Evolutionary conservation across 1,140 invertebrate species (phyloP).

Genomic region (Monomorium pharaonis): DNA sequence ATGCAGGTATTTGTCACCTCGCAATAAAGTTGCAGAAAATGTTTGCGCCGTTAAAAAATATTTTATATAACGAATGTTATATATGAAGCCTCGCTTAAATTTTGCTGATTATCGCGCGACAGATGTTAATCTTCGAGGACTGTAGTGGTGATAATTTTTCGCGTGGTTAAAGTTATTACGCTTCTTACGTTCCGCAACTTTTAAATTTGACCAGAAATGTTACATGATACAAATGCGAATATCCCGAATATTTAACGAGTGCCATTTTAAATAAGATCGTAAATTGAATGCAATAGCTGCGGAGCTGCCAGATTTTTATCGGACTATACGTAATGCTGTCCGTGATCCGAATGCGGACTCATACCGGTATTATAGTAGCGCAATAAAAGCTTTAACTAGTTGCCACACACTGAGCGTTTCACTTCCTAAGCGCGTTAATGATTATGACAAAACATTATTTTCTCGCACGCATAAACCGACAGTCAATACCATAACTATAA

Average conservation of each 20-base stretch:
- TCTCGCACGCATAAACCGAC: background rate
- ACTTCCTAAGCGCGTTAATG: conserved; percentile 33
- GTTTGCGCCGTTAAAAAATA: background rate
- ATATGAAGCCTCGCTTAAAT: background rate
- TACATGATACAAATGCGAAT: background rate
- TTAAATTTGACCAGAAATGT: background rate
- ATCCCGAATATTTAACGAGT: background rate
- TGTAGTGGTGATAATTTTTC: background rate
- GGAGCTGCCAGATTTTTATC: conserved; percentile 33
- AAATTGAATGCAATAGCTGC: conserved; percentile 34
- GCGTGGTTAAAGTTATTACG: background rate
- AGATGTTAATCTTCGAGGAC: background rate
- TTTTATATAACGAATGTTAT: background rate
- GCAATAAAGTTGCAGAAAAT: background rate
- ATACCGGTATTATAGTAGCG: background rate
- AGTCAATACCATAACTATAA: conserved; percentile 25
- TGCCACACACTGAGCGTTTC: conserved; percentile 1
- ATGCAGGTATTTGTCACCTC: background rate
- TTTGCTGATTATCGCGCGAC: background rate
- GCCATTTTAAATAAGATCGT: background rate
- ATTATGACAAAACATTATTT: conserved; percentile 37
- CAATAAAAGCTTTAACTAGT: conserved; percentile 11
- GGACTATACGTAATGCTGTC: conserved; percentile 3
- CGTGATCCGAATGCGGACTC: background rate
- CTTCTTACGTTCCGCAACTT: background rate